A percentile compares a stretch with the other conserved stretches of the same genome.
These are phyloP conservation scores for Nesidiocoris tenuis DNA, from an alignment of 2,888 invertebrate species.

Conservation along the genomic window DNA sequence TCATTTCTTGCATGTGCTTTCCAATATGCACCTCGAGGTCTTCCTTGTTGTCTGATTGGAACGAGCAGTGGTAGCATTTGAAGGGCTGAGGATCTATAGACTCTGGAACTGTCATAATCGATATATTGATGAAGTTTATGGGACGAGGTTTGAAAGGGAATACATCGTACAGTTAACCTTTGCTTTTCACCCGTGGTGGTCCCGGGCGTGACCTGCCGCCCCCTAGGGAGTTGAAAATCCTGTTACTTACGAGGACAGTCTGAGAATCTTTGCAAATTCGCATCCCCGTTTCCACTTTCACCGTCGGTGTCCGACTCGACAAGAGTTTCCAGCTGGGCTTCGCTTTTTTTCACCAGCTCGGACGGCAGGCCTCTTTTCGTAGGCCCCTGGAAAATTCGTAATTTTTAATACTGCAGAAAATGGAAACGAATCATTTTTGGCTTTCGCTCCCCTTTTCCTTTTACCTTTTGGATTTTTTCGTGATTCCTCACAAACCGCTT, in stretches of 20 bases:
- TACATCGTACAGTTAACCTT: too few relatives aligned
- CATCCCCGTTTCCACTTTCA: neutral
- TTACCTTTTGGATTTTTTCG: constrained; percentile 28
- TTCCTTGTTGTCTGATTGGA: neutral
- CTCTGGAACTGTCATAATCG: too few relatives aligned
- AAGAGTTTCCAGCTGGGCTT: neutral
- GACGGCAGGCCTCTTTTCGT: neutral
- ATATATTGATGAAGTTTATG: too few relatives aligned
- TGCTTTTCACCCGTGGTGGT: too few relatives aligned
- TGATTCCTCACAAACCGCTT: constrained; percentile 28
- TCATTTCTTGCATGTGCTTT: constrained; percentile 11
- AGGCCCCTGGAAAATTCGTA: constrained; percentile 15
- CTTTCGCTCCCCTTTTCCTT: too few relatives aligned
- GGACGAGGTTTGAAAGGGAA: too few relatives aligned
- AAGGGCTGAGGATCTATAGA: neutral
- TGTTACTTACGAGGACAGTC: too few relatives aligned
- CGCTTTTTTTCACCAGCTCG: neutral
- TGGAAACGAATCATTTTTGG: neutral
- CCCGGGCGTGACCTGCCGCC: too few relatives aligned
- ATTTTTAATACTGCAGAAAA: too few relatives aligned
- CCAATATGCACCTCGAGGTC: constrained; percentile 9
- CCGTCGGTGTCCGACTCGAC: constrained; percentile 5
- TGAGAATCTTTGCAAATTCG: too few relatives aligned
- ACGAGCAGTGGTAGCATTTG: constrained; percentile 27
- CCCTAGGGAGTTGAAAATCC: too few relatives aligned